These are phyloP conservation scores for Emydura subglobosa DNA, from an alignment of 2,113 vertebrate genomes.

Conservation along the genomic window DNA sequence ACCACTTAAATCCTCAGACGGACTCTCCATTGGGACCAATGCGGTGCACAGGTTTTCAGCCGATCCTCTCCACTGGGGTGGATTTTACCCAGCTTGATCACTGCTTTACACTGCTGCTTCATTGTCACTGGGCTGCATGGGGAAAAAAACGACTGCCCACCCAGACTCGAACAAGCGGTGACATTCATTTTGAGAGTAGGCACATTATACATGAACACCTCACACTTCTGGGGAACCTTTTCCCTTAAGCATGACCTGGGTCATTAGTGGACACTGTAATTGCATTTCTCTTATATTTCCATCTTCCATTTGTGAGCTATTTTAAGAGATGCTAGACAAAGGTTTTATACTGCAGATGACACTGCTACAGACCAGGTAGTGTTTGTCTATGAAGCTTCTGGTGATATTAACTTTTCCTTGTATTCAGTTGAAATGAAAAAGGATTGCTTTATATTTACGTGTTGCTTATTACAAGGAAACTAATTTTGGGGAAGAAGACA, in stretches of 20 bases:
- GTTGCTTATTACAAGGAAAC: background rate
- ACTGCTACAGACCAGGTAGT: conserved; percentile 14
- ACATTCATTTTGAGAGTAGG: fast-evolving
- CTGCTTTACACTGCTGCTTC: background rate
- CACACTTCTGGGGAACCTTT: background rate
- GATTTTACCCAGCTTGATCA: background rate
- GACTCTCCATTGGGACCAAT: background rate
- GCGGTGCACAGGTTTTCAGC: fast-evolving
- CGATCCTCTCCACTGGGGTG: background rate
- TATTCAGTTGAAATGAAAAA: conserved; percentile 24
- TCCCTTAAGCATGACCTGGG: background rate
- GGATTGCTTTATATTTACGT: conserved; percentile 40
- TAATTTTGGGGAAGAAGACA: conserved; percentile 29
- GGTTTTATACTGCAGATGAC: conserved; percentile 28
- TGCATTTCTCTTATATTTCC: conserved; percentile 1
- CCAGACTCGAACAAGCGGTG: background rate
- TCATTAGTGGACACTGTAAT: background rate
- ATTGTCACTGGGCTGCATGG: background rate
- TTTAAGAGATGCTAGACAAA: background rate
- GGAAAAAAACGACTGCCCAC: background rate
- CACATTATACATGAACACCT: background rate
- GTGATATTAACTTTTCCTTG: conserved; percentile 27
- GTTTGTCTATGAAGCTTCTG: conserved; percentile 44
- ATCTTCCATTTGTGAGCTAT: conserved; percentile 29
- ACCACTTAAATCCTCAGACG: background rate